These are phyloP conservation scores for Gavia stellata DNA, from an alignment of 2,113 vertebrate species.

Conservation along the genomic window DNA sequence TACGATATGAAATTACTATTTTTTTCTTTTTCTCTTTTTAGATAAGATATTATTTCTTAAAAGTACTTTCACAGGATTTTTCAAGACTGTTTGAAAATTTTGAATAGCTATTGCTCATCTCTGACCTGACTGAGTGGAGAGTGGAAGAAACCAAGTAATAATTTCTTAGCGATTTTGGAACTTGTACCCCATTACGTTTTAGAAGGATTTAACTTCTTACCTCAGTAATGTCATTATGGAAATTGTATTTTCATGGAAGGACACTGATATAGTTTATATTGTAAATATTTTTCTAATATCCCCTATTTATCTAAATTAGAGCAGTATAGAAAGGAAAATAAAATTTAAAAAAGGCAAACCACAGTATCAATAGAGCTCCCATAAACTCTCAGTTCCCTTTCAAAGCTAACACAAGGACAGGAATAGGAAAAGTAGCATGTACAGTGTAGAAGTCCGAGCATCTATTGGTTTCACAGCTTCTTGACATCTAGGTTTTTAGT, in stretches of 20 bases:
- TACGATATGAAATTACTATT: not conserved
- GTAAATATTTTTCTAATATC: not conserved
- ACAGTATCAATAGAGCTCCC: not conserved
- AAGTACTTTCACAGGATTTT: not conserved
- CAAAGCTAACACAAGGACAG: not conserved
- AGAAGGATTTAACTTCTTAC: not conserved
- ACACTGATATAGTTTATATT: not conserved
- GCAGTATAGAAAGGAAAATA: not conserved
- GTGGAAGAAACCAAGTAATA: not conserved
- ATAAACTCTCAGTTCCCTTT: not conserved
- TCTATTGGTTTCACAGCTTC: not conserved
- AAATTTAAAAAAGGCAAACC: not conserved
- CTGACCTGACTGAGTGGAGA: not conserved
- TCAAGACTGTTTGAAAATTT: not conserved
- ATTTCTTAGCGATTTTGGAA: not conserved
- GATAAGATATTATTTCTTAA: not conserved
- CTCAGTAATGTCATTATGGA: not conserved
- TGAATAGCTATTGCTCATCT: not conserved
- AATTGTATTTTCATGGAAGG: not conserved
- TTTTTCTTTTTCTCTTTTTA: not conserved
- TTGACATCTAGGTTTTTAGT: not conserved
- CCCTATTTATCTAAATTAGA: not conserved
- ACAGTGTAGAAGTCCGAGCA: not conserved
- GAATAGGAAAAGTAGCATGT: not conserved
- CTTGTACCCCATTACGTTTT: not conserved